Evolutionary conservation across 2,797 vertebrate genomes (phyloP).

Genomic region (Peromyscus melanophrys): DNA sequence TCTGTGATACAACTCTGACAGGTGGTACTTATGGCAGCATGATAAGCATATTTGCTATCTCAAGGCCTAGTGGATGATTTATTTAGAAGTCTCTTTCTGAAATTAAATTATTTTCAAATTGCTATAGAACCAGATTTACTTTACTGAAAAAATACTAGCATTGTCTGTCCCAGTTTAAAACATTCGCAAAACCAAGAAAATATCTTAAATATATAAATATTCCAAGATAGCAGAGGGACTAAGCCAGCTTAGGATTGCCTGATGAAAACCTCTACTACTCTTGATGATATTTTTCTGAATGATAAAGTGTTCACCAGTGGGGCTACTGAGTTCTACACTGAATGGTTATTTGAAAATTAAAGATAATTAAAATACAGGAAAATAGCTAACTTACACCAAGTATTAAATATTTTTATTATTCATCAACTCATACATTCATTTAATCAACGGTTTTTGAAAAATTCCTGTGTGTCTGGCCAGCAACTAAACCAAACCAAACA

Average conservation of each 20-base stretch:
- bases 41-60: conserved; percentile 65
- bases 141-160: conserved; percentile 52
- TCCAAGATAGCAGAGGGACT: not conserved
- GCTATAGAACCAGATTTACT: conserved; percentile 44
- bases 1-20: conserved; percentile 68
- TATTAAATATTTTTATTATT: not conserved
- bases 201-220: conserved; percentile 27
- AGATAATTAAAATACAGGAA: not conserved
- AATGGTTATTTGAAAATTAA: not conserved
- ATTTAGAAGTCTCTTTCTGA: conserved; percentile 49
- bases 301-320: not conserved
- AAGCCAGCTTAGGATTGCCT: not conserved
- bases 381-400: not conserved
- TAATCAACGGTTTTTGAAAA: not conserved
- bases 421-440: not conserved
- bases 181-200: conserved; percentile 52
- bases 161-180: conserved; percentile 10
- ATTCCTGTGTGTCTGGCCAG: not conserved
- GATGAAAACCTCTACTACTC: not conserved
- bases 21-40: conserved; percentile 71
- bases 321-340: not conserved
- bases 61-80: conserved; percentile 61
- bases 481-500: not conserved
- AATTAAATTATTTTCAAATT: conserved; percentile 65
- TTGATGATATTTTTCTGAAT: not conserved